These are phyloP conservation scores for Dorcus hopei DNA, from an alignment of 2,888 invertebrate genomes.

Conservation along the genomic window DNA sequence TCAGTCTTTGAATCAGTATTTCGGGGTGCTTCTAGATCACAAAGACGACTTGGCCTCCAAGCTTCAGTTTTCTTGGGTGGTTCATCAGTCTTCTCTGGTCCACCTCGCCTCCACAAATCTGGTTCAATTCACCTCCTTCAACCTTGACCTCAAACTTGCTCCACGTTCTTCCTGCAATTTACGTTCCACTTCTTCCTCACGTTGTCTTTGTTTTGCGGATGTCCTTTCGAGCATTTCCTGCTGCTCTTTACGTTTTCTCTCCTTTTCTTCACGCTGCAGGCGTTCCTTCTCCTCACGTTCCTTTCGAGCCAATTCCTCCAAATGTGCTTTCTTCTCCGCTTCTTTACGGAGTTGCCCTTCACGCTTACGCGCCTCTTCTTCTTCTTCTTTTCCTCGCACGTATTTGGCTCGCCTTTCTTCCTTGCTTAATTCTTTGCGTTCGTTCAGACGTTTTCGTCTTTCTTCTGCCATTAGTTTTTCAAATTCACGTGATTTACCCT, in stretches of 20 bases:
- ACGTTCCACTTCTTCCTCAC: slow-evolving; percentile 69
- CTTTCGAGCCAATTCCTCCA: slow-evolving; percentile 52
- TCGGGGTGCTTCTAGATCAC: slow-evolving; percentile 5
- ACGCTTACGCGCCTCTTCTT: slow-evolving; percentile 65
- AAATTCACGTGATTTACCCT: slow-evolving; percentile 67
- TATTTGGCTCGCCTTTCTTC: slow-evolving; percentile 60
- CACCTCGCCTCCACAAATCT: slow-evolving; percentile 26
- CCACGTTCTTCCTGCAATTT: slow-evolving; percentile 58
- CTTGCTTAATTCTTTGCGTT: slow-evolving; percentile 64
- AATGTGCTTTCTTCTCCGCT: slow-evolving; percentile 55
- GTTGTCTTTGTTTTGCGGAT: slow-evolving; percentile 64
- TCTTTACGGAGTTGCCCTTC: slow-evolving; percentile 62
- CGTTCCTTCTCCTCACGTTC: slow-evolving; percentile 59
- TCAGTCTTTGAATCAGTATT: not conserved
- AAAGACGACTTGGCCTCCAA: slow-evolving; percentile 31
- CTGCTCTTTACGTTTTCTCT: slow-evolving; percentile 58
- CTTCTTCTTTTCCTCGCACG: slow-evolving; percentile 69
- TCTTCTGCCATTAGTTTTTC: slow-evolving; percentile 64
- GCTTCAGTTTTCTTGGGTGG: slow-evolving; percentile 33
- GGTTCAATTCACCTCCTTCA: slow-evolving; percentile 11
- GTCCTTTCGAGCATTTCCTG: slow-evolving; percentile 64
- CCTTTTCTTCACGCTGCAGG: slow-evolving; percentile 60
- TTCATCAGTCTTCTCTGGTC: not conserved
- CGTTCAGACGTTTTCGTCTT: slow-evolving; percentile 61
- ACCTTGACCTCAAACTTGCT: slow-evolving; percentile 7